phyloP scores from a whole-genome alignment of 2,888 invertebrate genomes.

The Rhagium mordax region DNA sequence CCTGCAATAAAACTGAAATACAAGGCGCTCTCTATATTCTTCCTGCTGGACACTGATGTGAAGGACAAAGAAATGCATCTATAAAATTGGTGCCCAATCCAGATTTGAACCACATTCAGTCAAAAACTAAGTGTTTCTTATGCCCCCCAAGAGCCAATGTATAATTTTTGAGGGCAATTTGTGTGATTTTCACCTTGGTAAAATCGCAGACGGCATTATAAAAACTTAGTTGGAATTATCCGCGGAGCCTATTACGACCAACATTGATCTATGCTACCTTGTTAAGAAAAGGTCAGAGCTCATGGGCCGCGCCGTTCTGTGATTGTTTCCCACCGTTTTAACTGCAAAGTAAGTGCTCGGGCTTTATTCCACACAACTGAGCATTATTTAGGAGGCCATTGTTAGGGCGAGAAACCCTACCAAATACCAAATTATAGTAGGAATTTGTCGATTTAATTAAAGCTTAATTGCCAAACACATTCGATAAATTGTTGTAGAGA shows the following conservation, averaged over 20 bases:
- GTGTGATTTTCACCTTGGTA: not conserved
- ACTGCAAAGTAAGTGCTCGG: conserved; percentile 40
- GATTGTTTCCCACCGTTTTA: conserved; percentile 45
- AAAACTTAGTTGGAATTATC: conserved; percentile 15
- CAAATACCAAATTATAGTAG: conserved; percentile 48
- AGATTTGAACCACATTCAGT: no score
- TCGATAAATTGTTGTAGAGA: conserved; percentile 37
- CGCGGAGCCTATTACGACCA: conserved; percentile 12
- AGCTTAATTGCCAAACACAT: conserved; percentile 48
- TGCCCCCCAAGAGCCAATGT: no score
- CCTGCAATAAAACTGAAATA: no score
- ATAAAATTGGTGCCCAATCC: no score
- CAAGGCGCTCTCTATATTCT: no score
- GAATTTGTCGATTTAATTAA: conserved; percentile 52
- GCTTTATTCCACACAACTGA: conserved; percentile 47
- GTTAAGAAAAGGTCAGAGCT: conserved; percentile 42
- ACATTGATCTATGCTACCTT: conserved; percentile 39
- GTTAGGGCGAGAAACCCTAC: conserved; percentile 42
- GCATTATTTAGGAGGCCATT: conserved; percentile 46
- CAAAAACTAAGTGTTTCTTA: no score
- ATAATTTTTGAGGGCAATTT: not conserved
- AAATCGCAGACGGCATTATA: not conserved
- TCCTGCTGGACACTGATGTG: no score
- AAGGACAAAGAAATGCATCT: no score
- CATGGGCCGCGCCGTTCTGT: conserved; percentile 26